Conservation (phyloP, 2,113 vertebrate species). For the Scytalopus superciliaris region DNA sequence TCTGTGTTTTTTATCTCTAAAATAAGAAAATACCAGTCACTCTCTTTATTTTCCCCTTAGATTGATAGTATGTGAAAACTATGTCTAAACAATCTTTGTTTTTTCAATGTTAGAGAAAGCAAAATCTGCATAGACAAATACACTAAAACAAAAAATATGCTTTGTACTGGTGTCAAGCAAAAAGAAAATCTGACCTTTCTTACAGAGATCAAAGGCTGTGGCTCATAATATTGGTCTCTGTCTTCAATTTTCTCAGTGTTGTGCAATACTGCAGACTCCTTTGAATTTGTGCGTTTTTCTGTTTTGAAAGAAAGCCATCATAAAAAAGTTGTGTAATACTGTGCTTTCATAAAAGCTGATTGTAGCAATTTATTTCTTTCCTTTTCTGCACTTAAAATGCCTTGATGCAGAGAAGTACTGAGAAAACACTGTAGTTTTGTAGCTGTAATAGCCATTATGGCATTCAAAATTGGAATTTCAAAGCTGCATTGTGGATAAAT, state of each 20-base stretch:
- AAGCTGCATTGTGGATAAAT: background rate
- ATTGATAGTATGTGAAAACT: background rate
- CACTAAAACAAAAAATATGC: background rate
- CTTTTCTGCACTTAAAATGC: background rate
- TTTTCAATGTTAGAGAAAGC: background rate
- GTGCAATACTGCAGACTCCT: background rate
- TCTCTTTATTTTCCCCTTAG: background rate
- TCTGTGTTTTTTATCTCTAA: background rate
- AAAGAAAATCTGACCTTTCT: background rate
- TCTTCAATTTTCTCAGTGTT: slow-evolving; percentile 22
- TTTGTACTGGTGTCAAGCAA: background rate
- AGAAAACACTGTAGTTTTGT: background rate
- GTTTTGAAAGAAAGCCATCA: background rate
- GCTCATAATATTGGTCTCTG: background rate
- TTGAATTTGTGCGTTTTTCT: slow-evolving; percentile 3
- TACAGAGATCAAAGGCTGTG: background rate
- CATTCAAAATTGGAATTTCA: background rate
- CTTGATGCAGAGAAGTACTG: background rate
- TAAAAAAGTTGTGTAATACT: background rate
- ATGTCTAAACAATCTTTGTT: background rate
- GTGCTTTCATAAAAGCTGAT: background rate
- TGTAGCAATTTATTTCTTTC: background rate
- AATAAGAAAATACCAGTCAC: background rate
- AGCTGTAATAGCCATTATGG: background rate
- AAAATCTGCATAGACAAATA: background rate